Evolutionary conservation across 1,140 invertebrate genomes (phyloP), one percentile per base, ranked within the genome.

Genomic region (Popillia japonica): DNA sequence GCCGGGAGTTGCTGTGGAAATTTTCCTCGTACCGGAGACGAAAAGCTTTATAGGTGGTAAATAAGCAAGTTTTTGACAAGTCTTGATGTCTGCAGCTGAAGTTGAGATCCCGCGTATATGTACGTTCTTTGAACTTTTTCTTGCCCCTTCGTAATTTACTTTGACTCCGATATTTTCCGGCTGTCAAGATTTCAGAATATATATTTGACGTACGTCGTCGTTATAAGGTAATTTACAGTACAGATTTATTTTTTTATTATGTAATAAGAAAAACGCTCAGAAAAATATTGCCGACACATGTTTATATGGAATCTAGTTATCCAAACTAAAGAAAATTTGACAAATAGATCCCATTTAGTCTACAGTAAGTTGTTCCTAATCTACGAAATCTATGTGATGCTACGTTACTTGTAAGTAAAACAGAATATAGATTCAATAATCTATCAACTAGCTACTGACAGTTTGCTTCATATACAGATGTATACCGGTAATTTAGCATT

Each of bases 61-160:
- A 82, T 82, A 82, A 82, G 81, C 81, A 82, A 82, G 79, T 80
- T 79, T 81, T 76, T 79, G 76, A 79, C 76, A 80, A 80, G 77
- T 42, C 72, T 10, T 72, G 64, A 27, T 75, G 48, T 55, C 78
- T 81, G 80, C 76, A 79, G 75, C 61, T 79, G 80, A 78, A 76
- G 64, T 64, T 77, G 75, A 78, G 61, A 76, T 76, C 48, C 76
- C 78, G 9, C 64, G 20, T 72, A 2, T 72, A 72, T 17, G 48
- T n/a, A 23, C 22, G 64, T 77, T 78, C 79, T 82, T 82, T 81
- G 81, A 82, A 82, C 76, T 82, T 82, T 79, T 80, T 78, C 59
- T 75, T 68, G 40, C 48, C 17, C 10, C 17, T 55, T 41, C 14
- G 55, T 78, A 78, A 80, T 81, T 80, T 76, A 78, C 78, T 81